Evolutionary conservation across 2,888 invertebrate species (phyloP).

Genomic region (Tanaodytes sp.): DNA sequence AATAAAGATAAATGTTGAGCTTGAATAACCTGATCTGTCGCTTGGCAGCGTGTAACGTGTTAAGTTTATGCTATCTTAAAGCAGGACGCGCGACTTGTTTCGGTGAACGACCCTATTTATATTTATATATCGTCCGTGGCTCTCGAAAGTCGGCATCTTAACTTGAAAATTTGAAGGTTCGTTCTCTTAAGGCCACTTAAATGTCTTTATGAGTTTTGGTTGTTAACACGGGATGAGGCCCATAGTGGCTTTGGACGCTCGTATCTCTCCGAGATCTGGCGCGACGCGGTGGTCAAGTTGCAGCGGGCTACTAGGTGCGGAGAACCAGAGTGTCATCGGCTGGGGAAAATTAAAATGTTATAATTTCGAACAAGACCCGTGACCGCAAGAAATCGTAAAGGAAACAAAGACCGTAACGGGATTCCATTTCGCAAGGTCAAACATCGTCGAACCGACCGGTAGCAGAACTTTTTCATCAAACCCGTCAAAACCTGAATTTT

Average conservation of each 20-base stretch:
- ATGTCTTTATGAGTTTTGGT: conserved; percentile 72
- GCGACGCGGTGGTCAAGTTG: conserved; percentile 59
- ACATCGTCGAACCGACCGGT: conserved; percentile 24
- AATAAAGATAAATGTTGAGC: conserved; percentile 53
- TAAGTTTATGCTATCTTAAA: conserved; percentile 53
- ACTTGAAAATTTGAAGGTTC: conserved; percentile 57
- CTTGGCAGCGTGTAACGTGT: conserved; percentile 51
- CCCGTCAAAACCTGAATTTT: no score
- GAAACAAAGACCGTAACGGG: conserved; percentile 2
- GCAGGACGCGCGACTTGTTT: conserved; percentile 55
- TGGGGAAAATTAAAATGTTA: conserved; percentile 58
- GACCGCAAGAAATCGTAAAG: background rate
- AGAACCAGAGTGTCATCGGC: conserved; percentile 64
- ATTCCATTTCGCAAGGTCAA: conserved; percentile 26
- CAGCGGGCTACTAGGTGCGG: conserved; percentile 55
- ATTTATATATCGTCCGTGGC: conserved; percentile 53
- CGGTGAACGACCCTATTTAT: conserved; percentile 65
- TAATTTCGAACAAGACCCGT: conserved; percentile 42
- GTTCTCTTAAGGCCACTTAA: conserved; percentile 63
- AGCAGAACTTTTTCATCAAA: no score
- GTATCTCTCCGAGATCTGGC: conserved; percentile 61
- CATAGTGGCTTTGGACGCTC: conserved; percentile 50
- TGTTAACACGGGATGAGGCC: conserved; percentile 70
- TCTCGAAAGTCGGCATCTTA: conserved; percentile 57
- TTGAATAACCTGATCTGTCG: conserved; percentile 49